Evolutionary conservation across 2,113 vertebrate genomes (phyloP).

Genomic region (Nyctibius bracteatus): DNA sequence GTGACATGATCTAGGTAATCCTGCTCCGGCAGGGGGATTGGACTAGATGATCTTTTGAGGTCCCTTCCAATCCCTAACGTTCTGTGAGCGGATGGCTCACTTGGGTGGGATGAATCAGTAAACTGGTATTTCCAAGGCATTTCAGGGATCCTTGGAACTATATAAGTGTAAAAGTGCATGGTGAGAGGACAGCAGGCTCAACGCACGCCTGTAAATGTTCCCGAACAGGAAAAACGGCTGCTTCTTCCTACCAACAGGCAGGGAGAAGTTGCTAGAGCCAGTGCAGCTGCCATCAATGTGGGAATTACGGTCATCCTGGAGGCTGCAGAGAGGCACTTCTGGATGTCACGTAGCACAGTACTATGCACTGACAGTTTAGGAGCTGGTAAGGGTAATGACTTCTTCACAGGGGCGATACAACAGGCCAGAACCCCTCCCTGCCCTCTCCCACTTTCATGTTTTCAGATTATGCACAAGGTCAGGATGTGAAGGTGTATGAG

Average conservation of each 20-base stretch:
- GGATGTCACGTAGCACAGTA: not conserved
- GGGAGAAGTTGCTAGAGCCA: not conserved
- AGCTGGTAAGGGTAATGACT: not conserved
- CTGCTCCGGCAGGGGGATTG: no score
- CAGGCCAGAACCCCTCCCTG: not conserved
- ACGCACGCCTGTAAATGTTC: not conserved
- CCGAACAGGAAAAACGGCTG: not conserved
- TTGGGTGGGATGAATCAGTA: not conserved
- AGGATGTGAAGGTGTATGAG: not conserved
- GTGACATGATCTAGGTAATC: no score
- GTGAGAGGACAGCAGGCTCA: not conserved
- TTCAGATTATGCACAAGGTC: not conserved
- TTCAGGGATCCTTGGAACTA: not conserved
- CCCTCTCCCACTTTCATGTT: not conserved
- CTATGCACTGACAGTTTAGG: not conserved
- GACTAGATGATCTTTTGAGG: no score
- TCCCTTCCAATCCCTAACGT: no score
- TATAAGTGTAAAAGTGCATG: not conserved
- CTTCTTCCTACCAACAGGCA: not conserved
- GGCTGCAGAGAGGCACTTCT: not conserved
- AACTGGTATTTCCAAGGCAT: not conserved
- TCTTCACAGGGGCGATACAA: not conserved
- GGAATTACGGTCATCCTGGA: not conserved
- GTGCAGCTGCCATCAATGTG: not conserved
- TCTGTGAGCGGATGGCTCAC: not conserved